A percentile compares a stretch with the other conserved stretches of the same genome.
Evolutionary conservation across 2,797 vertebrate genomes (phyloP).

Genomic region (Pantherophis alleghaniensis): DNA sequence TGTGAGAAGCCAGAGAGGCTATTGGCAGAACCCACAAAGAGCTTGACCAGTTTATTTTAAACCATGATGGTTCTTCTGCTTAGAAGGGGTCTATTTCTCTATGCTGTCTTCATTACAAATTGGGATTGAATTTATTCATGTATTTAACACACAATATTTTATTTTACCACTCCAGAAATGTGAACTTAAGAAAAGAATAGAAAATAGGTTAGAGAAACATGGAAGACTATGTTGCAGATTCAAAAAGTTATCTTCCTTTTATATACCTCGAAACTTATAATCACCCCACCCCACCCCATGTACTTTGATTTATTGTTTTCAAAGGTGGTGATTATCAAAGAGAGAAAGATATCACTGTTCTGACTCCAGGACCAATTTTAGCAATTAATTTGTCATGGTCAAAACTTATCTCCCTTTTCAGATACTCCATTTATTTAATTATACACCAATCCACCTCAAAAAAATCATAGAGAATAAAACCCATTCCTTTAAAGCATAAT

Average conservation of each 20-base stretch:
- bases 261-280: background rate
- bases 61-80: background rate
- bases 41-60: background rate
- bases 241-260: background rate
- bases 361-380: background rate
- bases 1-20: background rate
- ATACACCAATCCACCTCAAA: background rate
- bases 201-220: background rate
- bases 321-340: background rate
- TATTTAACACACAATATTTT: background rate
- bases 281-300: background rate
- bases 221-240: background rate
- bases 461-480: background rate
- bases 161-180: background rate
- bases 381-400: slow-evolving; percentile 6
- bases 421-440: slow-evolving; percentile 11
- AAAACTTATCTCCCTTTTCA: slow-evolving; percentile 11
- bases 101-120: background rate
- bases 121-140: background rate
- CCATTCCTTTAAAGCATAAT: background rate
- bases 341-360: background rate
- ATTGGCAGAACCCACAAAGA: background rate
- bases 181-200: background rate
- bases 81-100: background rate
- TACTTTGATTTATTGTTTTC: slow-evolving; percentile 5